These are phyloP conservation scores for Capreolus pygargus DNA, from an alignment of 2,113 vertebrate genomes.

Conservation along the genomic window DNA sequence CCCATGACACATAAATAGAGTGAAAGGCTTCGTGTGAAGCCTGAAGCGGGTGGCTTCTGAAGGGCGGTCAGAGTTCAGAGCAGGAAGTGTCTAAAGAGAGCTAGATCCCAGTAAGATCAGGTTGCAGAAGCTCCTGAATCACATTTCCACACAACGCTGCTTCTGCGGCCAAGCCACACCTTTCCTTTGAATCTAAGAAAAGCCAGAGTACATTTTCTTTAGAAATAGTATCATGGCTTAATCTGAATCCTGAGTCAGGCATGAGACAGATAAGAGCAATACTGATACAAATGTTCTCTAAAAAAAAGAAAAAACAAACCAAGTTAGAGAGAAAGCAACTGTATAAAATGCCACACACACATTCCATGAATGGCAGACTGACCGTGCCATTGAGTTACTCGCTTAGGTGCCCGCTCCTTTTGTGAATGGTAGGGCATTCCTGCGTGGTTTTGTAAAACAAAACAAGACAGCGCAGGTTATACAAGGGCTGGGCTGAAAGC, in stretches of 20 bases:
- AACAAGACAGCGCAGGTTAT: slow-evolving; percentile 65
- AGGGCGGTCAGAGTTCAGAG: neutral
- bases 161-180: slow-evolving; percentile 43
- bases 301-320: neutral
- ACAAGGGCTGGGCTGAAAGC: slow-evolving; percentile 61
- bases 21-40: neutral
- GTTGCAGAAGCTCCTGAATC: slow-evolving; percentile 29
- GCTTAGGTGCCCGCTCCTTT: slow-evolving; percentile 26
- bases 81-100: slow-evolving; percentile 47
- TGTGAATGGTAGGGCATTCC: slow-evolving; percentile 60
- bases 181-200: slow-evolving; percentile 36
- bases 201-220: slow-evolving; percentile 10
- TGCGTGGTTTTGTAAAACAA: slow-evolving; percentile 36
- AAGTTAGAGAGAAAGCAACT: neutral
- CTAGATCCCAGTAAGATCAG: slow-evolving; percentile 21
- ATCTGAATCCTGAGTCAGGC: slow-evolving; percentile 1
- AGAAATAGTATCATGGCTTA: slow-evolving; percentile 21
- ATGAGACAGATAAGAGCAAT: neutral
- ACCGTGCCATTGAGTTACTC: slow-evolving; percentile 6
- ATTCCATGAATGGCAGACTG: neutral
- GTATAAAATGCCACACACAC: neutral
- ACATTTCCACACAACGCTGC: slow-evolving; percentile 1
- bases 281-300: neutral
- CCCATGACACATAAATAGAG: neutral
- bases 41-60: neutral